These are phyloP conservation scores for Ramphastos sulfuratus DNA, from an alignment of 2,113 vertebrate genomes.

Conservation along the genomic window DNA sequence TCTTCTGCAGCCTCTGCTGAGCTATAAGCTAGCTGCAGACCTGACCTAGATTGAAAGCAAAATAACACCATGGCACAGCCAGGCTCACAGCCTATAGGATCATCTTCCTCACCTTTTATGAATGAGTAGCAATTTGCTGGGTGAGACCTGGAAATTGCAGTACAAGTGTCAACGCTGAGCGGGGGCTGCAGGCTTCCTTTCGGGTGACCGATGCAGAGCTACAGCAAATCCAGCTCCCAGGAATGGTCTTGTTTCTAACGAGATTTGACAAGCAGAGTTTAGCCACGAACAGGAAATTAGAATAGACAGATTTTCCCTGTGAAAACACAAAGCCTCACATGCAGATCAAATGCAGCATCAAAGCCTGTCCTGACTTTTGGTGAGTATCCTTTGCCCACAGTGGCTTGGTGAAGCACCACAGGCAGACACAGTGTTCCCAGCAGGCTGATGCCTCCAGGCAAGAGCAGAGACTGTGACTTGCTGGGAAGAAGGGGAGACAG, in stretches of 20 bases:
- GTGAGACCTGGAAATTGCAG: slow-evolving; percentile 1
- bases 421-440: background rate
- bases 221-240: background rate
- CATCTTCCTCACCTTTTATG: background rate
- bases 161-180: background rate
- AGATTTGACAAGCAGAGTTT: slow-evolving; percentile 42
- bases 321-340: background rate
- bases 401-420: background rate
- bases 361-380: background rate
- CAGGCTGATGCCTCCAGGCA: background rate
- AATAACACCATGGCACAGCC: background rate
- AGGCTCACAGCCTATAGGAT: background rate
- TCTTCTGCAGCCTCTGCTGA: background rate
- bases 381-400: background rate
- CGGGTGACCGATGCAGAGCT: background rate
- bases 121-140: background rate
- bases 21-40: background rate
- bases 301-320: background rate
- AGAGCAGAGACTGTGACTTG: background rate
- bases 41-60: background rate
- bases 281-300: slow-evolving; percentile 13
- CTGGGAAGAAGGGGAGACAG: background rate
- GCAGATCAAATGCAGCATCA: background rate
- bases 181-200: background rate
- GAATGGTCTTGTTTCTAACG: background rate